Evolutionary conservation across 2,888 invertebrate species (phyloP).

Genomic region (Gandaritis pyraliata): DNA sequence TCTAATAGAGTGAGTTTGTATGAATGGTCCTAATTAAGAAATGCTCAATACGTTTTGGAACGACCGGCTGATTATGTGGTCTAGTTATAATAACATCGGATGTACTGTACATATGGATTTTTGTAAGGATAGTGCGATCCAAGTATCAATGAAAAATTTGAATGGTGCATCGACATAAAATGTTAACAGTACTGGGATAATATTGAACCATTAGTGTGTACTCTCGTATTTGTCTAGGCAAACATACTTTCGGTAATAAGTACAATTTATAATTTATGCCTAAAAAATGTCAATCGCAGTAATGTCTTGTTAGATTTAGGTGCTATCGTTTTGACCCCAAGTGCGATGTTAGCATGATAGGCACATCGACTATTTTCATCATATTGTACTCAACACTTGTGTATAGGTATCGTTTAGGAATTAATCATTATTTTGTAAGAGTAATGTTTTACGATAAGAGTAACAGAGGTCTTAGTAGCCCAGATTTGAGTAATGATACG

Average conservation of each 20-base stretch:
- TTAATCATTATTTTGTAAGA: conserved; percentile 11
- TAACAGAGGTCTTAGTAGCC: not conserved
- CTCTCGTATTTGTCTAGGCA: not conserved
- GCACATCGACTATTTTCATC: not conserved
- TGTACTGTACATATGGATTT: not conserved
- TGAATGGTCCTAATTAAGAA: not conserved
- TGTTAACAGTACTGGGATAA: not conserved
- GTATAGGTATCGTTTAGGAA: not conserved
- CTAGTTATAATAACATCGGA: not conserved
- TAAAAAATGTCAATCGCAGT: too few species aligned
- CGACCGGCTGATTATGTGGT: not conserved
- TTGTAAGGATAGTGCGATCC: too few species aligned
- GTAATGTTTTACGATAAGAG: conserved; percentile 2
- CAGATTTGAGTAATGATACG: too few species aligned
- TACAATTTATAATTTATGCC: too few species aligned
- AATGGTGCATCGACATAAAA: not conserved
- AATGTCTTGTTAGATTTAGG: too few species aligned
- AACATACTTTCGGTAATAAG: not conserved
- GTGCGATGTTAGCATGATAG: too few species aligned
- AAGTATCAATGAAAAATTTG: too few species aligned
- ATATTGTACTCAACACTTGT: not conserved
- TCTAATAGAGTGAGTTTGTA: not conserved
- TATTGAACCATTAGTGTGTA: not conserved
- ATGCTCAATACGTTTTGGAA: not conserved
- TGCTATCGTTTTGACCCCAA: too few species aligned